Conservation (phyloP, 2,888 invertebrate species). For the Cerastis rubricosa region DNA sequence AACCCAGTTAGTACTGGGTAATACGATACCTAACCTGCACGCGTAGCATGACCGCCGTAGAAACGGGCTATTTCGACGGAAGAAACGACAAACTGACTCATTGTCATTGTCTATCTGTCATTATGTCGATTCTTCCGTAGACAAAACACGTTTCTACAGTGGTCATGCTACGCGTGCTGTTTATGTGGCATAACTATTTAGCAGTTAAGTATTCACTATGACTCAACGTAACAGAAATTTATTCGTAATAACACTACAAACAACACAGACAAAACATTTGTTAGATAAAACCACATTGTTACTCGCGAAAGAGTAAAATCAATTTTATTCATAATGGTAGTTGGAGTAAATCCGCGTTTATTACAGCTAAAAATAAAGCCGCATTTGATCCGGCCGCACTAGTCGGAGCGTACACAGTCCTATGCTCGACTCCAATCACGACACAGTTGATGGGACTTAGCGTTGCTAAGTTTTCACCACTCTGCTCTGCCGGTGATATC, state of each 20-base stretch:
- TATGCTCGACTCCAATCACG: slow-evolving; percentile 75
- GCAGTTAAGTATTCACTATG: neutral
- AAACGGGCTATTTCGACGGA: too few relatives aligned
- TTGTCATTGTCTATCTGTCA: too few relatives aligned
- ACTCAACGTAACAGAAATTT: neutral
- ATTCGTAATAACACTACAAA: neutral
- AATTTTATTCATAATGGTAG: slow-evolving; percentile 41
- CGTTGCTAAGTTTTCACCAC: slow-evolving; percentile 88
- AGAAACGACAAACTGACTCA: too few relatives aligned
- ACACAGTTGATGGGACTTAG: slow-evolving; percentile 83
- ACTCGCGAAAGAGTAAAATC: slow-evolving; percentile 18
- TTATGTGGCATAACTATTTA: neutral
- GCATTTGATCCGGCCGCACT: slow-evolving; percentile 60
- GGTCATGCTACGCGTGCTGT: too few relatives aligned
- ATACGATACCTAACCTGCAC: neutral
- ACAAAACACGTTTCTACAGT: too few relatives aligned
- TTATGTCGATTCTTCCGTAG: too few relatives aligned
- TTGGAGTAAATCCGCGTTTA: slow-evolving; percentile 48
- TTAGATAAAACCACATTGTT: slow-evolving; percentile 36
- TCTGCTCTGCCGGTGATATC: slow-evolving; percentile 82
- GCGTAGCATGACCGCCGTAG: too few relatives aligned
- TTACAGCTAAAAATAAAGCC: slow-evolving; percentile 61
- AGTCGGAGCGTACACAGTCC: slow-evolving; percentile 52
- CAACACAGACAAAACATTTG: slow-evolving; percentile 12
- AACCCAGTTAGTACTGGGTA: too few relatives aligned